Evolutionary conservation across 2,113 vertebrate genomes (phyloP).

Genomic region (Ornithorhynchus anatinus): DNA sequence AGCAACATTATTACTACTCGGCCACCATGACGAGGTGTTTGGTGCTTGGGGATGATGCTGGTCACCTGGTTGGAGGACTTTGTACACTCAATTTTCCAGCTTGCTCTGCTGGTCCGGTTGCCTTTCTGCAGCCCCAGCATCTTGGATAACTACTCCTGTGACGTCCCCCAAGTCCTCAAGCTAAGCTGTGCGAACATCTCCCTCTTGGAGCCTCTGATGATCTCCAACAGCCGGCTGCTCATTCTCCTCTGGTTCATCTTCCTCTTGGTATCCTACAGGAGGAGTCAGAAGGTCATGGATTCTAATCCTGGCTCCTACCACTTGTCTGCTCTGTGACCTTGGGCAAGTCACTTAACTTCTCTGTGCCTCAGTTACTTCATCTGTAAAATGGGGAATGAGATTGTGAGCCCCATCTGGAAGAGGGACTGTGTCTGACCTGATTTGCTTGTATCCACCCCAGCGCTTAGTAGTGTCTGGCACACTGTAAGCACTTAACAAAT

Average conservation of each 20-base stretch:
- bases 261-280: constrained; percentile 34
- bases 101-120: constrained; percentile 20
- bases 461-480: no score
- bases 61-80: constrained; percentile 15
- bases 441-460: no score
- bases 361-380: no score
- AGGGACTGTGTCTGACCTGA: no score
- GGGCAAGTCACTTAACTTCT: no score
- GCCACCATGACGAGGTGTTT: constrained; percentile 22
- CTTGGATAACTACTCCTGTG: constrained; percentile 42
- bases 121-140: neutral
- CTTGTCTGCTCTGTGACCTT: no score
- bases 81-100: constrained; percentile 21
- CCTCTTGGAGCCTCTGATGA: constrained; percentile 31
- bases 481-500: no score
- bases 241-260: constrained; percentile 24
- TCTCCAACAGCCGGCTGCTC: constrained; percentile 40
- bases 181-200: constrained; percentile 38
- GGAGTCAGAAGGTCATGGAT: no score
- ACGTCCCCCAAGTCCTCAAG: constrained; percentile 41
- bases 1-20: no score
- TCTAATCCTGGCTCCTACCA: no score
- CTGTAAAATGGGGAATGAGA: no score
- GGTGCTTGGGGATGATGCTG: constrained; percentile 19
- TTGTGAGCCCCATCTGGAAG: no score